Percentiles rank a stretch among this genome's conserved stretches.
Conservation (phyloP, 92 coral and sea anemone species). For the Anthopleura xanthogrammica region DNA sequence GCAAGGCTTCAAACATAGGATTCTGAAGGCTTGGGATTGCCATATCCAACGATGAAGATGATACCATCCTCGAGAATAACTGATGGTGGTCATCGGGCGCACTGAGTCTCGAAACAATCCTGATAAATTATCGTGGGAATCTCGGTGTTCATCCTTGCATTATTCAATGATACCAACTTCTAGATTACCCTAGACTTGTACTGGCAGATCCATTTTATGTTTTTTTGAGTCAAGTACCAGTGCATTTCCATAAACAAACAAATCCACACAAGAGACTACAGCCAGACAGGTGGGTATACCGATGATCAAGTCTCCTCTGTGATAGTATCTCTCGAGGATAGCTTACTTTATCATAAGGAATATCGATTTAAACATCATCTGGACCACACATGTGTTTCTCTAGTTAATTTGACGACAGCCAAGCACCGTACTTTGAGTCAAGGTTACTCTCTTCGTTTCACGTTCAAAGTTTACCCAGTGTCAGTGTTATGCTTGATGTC, state of each 20-base stretch:
- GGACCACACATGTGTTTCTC: conserved; percentile 33
- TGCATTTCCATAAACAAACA: background rate
- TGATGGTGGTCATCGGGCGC: too few species aligned
- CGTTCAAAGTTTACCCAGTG: background rate
- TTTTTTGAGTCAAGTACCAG: background rate
- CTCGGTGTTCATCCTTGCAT: background rate
- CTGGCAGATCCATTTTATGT: too few species aligned
- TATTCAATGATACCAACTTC: background rate
- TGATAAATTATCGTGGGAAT: background rate
- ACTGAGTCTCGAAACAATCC: background rate
- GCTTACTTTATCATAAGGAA: conserved; percentile 9
- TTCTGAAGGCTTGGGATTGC: too few species aligned
- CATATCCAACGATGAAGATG: too few species aligned
- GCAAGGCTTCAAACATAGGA: too few species aligned
- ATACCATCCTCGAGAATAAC: too few species aligned
- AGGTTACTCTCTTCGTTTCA: conserved; percentile 2
- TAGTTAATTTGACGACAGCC: conserved; percentile 27
- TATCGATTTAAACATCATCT: conserved; percentile 17
- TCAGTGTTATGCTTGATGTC: background rate
- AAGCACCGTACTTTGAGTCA: background rate
- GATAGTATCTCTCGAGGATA: conserved; percentile 11
- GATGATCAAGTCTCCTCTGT: background rate
- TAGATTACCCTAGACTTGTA: too few species aligned
- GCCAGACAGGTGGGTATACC: background rate
- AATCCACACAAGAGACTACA: background rate